Evolutionary conservation across 1,140 invertebrate species (phyloP).

Genomic region (Hypsibius dujardini): DNA sequence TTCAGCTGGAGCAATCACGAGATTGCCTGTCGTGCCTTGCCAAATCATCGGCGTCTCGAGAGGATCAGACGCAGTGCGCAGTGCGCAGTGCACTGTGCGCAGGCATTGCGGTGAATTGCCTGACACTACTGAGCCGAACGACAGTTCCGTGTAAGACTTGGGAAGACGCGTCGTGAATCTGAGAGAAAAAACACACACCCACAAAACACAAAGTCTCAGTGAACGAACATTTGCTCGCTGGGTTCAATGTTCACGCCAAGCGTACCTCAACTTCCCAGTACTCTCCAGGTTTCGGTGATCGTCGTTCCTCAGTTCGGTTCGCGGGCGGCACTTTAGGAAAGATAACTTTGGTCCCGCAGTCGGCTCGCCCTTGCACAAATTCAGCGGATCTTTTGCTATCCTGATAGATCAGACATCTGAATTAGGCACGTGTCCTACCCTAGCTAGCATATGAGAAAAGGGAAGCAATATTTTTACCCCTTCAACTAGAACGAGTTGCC

Average conservation of each 20-base stretch:
- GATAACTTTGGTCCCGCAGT: constrained; percentile 64
- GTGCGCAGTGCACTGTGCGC: no score
- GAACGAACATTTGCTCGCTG: no score
- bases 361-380: constrained; percentile 54
- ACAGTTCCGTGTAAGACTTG: no score
- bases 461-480: constrained; percentile 40
- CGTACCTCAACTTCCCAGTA: constrained; percentile 52
- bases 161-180: not conserved
- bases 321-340: constrained; percentile 35
- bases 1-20: no score
- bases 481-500: constrained; percentile 65
- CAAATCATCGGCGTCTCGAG: no score
- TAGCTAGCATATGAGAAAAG: constrained; percentile 9
- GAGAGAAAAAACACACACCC: not conserved
- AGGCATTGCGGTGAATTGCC: no score
- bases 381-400: constrained; percentile 45
- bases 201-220: no score
- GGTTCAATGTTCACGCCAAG: not conserved
- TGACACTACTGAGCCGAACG: no score
- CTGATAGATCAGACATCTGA: constrained; percentile 30
- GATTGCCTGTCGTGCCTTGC: no score
- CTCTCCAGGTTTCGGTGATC: constrained; percentile 45
- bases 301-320: not conserved
- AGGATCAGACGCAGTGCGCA: no score
- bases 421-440: not conserved